Base-by-base conservation (phyloP, 2,797 vertebrate genomes). In the Capromys pilorides region DNA sequence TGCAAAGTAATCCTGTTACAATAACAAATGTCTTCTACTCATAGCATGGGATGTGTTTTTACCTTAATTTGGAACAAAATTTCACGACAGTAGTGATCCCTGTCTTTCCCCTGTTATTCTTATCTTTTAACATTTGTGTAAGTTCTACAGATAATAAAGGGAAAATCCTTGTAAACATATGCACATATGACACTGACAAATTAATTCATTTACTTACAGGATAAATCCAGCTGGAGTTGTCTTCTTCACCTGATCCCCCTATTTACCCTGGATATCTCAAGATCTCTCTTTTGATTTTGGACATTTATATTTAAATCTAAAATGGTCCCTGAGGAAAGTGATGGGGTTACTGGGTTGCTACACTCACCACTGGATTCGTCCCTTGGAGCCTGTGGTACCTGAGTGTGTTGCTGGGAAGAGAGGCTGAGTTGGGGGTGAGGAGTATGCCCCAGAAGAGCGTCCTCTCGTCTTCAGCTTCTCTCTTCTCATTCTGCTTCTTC, bases 81-180 rank as follows among this genome's bases (percentile, higher is more conserved):
- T 28, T 95, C 51, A 26, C 9, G 92, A 49, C 5, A 91, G 33
- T 71, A 67, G 41, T 51, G 31, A 78, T 45, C 5, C 33, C 18
- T 19, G 54, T 57, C 82, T 87, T 89, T 28, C 24, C 2, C 19
- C 62, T 45, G 0, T 59, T 33, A 39, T 41, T 13, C 84, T 91
- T 67, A 61, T 71, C 39, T 75, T 77, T 95, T 67, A 93, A 8
- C 21, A 41, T 93, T 83, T n/a, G n/a, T 92, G 1, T 66, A 28
- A 88, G 4, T 67, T 93, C 41, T 77, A 57, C 26, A 62, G 2
- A 5, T 49, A 80, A 31, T 36, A 11, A 33, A 79, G 39, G 88
- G 31, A 78, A 94, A 82, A 64, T 49, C 13, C 5, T 22, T 8
- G 28, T 61, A 61, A 36, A 49, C 61, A 78, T 69, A 39, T 36